Base-by-base conservation (phyloP, 2,888 invertebrate species). In the Sarcophaga variegata region DNA sequence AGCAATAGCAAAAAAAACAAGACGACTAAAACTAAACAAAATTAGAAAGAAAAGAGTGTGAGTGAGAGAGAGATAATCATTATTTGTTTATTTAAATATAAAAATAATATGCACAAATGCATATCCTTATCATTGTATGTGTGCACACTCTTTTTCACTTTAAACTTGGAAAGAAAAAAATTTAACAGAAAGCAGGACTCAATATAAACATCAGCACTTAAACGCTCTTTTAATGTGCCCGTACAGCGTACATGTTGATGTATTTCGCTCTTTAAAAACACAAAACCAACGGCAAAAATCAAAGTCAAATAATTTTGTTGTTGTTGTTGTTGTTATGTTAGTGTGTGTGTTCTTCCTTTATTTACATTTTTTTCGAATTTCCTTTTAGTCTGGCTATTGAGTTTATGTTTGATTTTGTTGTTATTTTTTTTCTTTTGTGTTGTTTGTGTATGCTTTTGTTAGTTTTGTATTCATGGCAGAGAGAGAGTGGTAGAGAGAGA, bases 271-370 rank as follows among this genome's bases (percentile, higher is more conserved):
- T 54, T 4, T 70, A 54, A 67, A 8, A 67, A 79, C 75, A 83
- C 79, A 86, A 84, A 79, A 74, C 64, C 88, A 88, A 88, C 90
- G 91, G 90, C 90, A 90, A 90, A 91, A 91, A 91, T 91, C 91
- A 91, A 91, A 91, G 90, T 82, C 89, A 91, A 91, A 91, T 90
- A 91, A 90, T 91, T 90, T 89, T 86, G 60, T 59, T 71, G 83
- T 78, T 63, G 60, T 14, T 5, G 14, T 49, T 69, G 17, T 37
- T 75, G 22, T 37, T 45, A 3, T 20, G n/a, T 37, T 47, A 4
- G 60, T 45, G 37, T 49, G 37, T 60, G 22, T 80, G 86, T 77
- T 72, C 10, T 66, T 59, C 5, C 20, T 59, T 77, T 64, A 54
- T 54, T 54, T 54, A 54, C 14, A 54, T 54, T 54, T 54, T 54